Evolutionary conservation across 2,113 vertebrate genomes (phyloP).

Genomic region (Narcine bancroftii): DNA sequence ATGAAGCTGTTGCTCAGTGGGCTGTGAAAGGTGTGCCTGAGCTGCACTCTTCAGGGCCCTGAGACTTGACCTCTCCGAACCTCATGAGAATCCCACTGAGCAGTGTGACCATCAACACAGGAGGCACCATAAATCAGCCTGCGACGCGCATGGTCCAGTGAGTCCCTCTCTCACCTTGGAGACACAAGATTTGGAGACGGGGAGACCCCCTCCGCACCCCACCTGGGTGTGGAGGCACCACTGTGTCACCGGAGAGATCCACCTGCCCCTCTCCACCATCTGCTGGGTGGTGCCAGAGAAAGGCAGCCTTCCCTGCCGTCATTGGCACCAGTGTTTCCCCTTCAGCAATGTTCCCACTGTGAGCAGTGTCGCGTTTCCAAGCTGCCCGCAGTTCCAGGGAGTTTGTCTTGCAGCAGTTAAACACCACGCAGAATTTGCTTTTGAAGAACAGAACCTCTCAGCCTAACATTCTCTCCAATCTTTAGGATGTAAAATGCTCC

Average conservation of each 20-base stretch:
- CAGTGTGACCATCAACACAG: background rate
- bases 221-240: too few species aligned
- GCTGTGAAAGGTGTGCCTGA: background rate
- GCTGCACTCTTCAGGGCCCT: background rate
- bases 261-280: too few species aligned
- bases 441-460: background rate
- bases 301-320: too few species aligned
- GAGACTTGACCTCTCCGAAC: background rate
- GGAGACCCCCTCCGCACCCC: too few species aligned
- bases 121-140: too few species aligned
- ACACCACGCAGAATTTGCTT: background rate
- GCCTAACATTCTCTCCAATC: background rate
- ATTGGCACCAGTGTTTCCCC: too few species aligned
- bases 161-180: too few species aligned
- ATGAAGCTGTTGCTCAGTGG: constrained; percentile 21
- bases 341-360: too few species aligned
- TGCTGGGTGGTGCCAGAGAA: too few species aligned
- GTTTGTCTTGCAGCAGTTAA: background rate
- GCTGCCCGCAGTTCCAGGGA: background rate
- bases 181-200: too few species aligned
- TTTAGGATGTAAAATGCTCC: background rate
- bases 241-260: too few species aligned
- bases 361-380: background rate
- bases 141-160: too few species aligned
- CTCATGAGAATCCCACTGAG: background rate